Evolutionary conservation across 2,113 vertebrate species (phyloP).

Genomic region (Cichladusa arquata): DNA sequence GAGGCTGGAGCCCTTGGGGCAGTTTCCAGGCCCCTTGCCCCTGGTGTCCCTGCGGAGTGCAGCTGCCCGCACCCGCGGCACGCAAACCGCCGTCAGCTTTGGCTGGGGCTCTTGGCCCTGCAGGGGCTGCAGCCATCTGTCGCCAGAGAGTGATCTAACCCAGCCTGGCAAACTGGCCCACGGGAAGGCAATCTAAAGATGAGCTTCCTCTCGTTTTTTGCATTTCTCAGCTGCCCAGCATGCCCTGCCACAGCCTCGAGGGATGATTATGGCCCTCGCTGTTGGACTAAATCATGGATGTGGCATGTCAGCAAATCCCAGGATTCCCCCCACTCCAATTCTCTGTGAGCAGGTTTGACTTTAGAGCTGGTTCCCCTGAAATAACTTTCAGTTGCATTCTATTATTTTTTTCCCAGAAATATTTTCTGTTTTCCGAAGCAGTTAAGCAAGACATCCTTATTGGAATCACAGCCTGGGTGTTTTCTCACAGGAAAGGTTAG

Average conservation of each 20-base stretch:
- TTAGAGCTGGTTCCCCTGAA: background rate
- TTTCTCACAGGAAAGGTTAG: background rate
- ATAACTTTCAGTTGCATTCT: background rate
- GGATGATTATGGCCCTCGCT: background rate
- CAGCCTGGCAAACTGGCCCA: conserved; percentile 17
- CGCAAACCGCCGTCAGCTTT: background rate
- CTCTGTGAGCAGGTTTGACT: background rate
- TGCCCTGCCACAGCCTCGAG: background rate
- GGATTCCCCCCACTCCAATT: background rate
- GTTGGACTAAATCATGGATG: background rate
- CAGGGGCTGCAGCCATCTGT: background rate
- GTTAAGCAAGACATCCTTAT: background rate
- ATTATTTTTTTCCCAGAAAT: background rate
- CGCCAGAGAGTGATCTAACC: conserved; percentile 27
- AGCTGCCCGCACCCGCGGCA: background rate
- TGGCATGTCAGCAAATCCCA: conserved; percentile 16
- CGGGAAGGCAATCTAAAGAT: background rate
- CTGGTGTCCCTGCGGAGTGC: fast-evolving
- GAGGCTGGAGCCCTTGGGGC: background rate
- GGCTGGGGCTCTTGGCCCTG: background rate
- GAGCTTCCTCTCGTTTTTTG: background rate
- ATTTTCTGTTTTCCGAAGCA: background rate
- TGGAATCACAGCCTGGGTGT: background rate
- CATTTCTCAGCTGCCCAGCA: background rate
- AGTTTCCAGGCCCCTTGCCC: background rate